These are phyloP conservation scores for Rhinichthys klamathensis DNA, from an alignment of 2,113 vertebrate genomes.

Conservation along the genomic window DNA sequence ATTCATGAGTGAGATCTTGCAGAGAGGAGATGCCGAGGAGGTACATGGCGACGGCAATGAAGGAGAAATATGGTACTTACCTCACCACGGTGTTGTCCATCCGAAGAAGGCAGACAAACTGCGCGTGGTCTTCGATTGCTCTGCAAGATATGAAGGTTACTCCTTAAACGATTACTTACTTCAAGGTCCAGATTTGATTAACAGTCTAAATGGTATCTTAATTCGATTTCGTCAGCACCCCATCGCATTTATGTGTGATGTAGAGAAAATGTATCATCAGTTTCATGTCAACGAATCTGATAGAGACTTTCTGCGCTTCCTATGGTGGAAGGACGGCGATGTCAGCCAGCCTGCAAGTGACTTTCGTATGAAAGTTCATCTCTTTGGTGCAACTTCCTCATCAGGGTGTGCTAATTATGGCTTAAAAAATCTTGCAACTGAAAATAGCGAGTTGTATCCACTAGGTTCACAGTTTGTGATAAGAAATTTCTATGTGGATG, in stretches of 20 bases:
- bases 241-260: not conserved
- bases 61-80: too few species aligned
- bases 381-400: not conserved
- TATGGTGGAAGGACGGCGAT: too few species aligned
- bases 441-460: not conserved
- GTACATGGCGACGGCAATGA: too few species aligned
- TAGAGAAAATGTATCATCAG: not conserved
- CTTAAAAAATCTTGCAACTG: constrained; percentile 6
- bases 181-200: not conserved
- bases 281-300: not conserved
- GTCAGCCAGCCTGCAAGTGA: not conserved
- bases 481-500: not conserved
- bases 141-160: not conserved
- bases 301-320: too few species aligned
- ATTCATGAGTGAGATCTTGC: too few species aligned
- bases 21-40: too few species aligned
- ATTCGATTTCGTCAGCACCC: not conserved
- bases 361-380: not conserved
- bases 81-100: not conserved
- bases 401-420: not conserved
- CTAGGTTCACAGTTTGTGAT: not conserved
- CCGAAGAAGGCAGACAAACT: not conserved
- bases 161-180: not conserved
- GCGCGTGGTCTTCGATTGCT: not conserved
- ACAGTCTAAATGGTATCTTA: not conserved